Evolutionary conservation across 2,113 vertebrate species (phyloP).

Genomic region (Alligator mississippiensis): DNA sequence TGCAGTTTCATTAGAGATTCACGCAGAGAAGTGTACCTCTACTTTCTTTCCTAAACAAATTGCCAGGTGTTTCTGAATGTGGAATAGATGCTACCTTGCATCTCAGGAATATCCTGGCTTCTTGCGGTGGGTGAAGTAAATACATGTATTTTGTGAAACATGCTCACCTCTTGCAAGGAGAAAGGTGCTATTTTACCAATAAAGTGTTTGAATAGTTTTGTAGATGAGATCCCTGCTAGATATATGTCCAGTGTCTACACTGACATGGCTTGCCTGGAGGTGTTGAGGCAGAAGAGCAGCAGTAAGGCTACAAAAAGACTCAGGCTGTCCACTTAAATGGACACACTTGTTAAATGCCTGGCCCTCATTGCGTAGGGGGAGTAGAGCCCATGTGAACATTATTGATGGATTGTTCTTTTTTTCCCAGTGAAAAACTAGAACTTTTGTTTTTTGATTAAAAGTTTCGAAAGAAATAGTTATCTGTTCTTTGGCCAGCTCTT

Average conservation of each 20-base stretch:
- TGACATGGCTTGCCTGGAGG: not conserved
- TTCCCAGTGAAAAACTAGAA: not conserved
- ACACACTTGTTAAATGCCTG: not conserved
- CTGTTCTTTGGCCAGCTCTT: not conserved
- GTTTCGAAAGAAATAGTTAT: accelerated
- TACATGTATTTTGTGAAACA: not conserved
- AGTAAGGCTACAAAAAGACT: not conserved
- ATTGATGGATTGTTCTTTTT: not conserved
- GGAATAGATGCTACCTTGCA: not conserved
- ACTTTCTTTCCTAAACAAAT: not conserved
- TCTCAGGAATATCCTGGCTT: accelerated
- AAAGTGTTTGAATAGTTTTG: not conserved
- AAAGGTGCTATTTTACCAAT: no score
- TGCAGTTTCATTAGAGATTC: not conserved
- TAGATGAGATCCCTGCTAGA: not conserved
- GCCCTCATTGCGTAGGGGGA: not conserved
- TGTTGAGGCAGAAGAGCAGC: not conserved
- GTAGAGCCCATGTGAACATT: no score
- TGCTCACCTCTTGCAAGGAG: no score
- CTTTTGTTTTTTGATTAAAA: no score
- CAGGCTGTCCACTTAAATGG: not conserved
- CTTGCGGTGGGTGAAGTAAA: not conserved
- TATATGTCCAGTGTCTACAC: not conserved
- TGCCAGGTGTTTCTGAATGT: not conserved
- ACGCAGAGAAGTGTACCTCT: not conserved